Conservation (phyloP, 2,888 invertebrate species). For the Dynastes grantii region DNA sequence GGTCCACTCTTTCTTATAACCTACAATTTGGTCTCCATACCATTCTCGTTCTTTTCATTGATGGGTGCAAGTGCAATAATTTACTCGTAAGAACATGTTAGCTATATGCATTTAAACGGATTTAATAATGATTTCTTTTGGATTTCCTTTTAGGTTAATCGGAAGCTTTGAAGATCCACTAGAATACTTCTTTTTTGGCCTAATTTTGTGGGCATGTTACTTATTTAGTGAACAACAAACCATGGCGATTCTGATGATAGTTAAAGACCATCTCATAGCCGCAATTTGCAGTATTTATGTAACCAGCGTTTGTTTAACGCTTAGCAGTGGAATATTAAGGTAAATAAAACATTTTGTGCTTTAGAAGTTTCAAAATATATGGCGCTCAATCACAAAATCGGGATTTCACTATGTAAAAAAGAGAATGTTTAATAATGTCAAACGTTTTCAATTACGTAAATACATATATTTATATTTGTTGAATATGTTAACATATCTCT, state of each 20-base stretch:
- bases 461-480: too few species aligned
- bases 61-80: conserved; percentile 82
- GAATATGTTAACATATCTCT: too few species aligned
- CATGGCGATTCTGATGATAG: conserved; percentile 85
- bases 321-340: conserved; percentile 87
- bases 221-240: conserved; percentile 90
- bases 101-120: background rate
- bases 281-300: conserved; percentile 87
- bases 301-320: conserved; percentile 79
- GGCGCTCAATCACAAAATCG: too few species aligned
- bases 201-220: conserved; percentile 89
- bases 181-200: conserved; percentile 79
- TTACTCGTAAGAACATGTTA: conserved; percentile 76
- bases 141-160: conserved; percentile 70
- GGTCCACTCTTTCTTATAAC: conserved; percentile 88
- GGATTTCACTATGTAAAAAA: too few species aligned
- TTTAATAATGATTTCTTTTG: background rate
- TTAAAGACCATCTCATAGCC: conserved; percentile 84
- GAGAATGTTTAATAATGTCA: too few species aligned
- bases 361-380: too few species aligned
- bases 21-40: conserved; percentile 86
- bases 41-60: conserved; percentile 85
- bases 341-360: conserved; percentile 63
- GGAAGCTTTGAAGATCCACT: conserved; percentile 73
- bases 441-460: too few species aligned